Evolutionary conservation across 2,888 invertebrate genomes (phyloP).

Genomic region (Tortricodes alternella): DNA sequence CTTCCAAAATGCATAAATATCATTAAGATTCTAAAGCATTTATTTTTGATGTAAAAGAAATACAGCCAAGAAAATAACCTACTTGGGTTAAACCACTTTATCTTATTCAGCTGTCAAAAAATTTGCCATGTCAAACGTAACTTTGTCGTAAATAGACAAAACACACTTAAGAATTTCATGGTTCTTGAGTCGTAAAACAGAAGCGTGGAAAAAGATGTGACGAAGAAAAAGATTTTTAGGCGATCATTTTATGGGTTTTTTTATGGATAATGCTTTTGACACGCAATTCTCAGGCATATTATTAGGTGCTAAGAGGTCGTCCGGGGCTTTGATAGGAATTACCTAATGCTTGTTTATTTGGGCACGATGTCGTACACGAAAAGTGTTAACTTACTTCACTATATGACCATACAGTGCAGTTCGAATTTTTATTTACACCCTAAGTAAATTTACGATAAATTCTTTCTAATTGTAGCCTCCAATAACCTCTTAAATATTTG

Average conservation of each 20-base stretch:
- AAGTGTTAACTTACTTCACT: too few relatives aligned
- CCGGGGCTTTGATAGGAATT: neutral
- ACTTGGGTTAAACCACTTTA: neutral
- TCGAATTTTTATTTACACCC: too few relatives aligned
- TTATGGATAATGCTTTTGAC: constrained; percentile 28
- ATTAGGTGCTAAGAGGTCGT: constrained; percentile 12
- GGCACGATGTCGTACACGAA: neutral
- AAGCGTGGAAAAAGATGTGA: constrained; percentile 15
- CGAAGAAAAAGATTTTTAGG: constrained; percentile 23
- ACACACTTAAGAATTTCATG: constrained; percentile 25
- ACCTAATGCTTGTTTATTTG: constrained; percentile 2
- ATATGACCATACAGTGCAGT: too few relatives aligned
- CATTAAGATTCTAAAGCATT: too few relatives aligned
- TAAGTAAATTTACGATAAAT: too few relatives aligned
- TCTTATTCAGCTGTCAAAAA: neutral
- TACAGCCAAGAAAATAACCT: too few relatives aligned
- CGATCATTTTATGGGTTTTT: constrained; percentile 23
- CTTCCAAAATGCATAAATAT: too few relatives aligned
- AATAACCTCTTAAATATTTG: neutral
- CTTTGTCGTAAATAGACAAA: constrained; percentile 23
- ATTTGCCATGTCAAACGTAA: neutral
- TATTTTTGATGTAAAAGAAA: too few relatives aligned
- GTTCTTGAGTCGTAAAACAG: constrained; percentile 16
- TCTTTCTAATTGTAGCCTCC: too few relatives aligned
- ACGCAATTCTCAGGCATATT: constrained; percentile 19